A percentile compares a stretch with the other conserved stretches of the same genome.
These are phyloP conservation scores for Fulica atra DNA, from an alignment of 2,113 vertebrate genomes.

Conservation along the genomic window DNA sequence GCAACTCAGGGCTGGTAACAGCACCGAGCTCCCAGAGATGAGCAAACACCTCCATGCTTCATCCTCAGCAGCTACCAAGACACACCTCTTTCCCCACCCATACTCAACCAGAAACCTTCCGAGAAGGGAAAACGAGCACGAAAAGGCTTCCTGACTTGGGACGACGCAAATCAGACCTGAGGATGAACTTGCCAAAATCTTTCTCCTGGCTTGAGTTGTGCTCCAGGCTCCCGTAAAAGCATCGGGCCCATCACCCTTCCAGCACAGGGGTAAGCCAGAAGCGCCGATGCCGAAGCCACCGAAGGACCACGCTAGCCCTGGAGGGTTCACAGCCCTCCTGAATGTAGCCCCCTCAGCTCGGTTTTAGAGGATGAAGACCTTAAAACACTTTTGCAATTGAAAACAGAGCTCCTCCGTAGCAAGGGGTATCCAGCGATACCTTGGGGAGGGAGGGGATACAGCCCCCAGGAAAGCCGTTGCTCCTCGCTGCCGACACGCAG, in stretches of 20 bases:
- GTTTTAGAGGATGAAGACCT: background rate
- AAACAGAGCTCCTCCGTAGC: background rate
- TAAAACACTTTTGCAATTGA: background rate
- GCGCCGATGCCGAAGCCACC: rapidly evolving
- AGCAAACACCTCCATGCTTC: background rate
- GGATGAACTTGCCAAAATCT: background rate
- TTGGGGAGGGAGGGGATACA: background rate
- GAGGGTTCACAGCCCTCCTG: background rate
- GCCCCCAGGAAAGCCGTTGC: background rate
- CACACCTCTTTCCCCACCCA: conserved; percentile 37
- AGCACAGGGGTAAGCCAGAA: rapidly evolving
- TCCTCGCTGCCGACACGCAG: background rate
- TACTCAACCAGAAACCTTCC: background rate
- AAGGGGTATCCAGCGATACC: background rate
- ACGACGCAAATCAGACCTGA: background rate
- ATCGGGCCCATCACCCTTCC: background rate
- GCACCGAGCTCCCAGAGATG: background rate
- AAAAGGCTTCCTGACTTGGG: background rate
- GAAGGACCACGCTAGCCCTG: rapidly evolving
- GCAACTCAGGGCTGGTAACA: background rate
- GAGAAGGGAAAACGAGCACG: conserved; percentile 19
- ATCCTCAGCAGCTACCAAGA: background rate
- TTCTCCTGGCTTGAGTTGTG: background rate
- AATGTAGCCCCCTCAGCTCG: rapidly evolving
- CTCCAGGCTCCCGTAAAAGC: background rate